Base-by-base conservation (phyloP, 2,113 vertebrate species). In the Jacana jacana region DNA sequence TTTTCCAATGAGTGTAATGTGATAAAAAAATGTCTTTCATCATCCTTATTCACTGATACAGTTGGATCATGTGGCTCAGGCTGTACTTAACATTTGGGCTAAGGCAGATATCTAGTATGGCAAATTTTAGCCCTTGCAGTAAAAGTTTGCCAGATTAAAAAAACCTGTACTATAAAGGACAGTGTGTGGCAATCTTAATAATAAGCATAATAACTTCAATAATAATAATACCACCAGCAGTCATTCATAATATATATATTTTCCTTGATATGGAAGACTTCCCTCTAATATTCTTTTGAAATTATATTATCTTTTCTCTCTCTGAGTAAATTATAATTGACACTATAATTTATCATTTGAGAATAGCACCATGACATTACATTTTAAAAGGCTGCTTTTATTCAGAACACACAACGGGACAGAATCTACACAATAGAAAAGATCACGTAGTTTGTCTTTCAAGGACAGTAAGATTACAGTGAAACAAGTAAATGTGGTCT, bases 241-340 rank as follows among this genome's bases (percentile, higher is more conserved):
- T 89, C 77, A 76, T 61, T 93, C 58, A 30, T 76, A 90, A 80
- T 86, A 42, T 30, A 52, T 71, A 35, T 54, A 17, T 84, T 81
- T 91, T 81, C 10, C 27, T 85, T 93, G 72, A 87, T 93, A 86
- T 69, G 80, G 76, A 86, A 90, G 61, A 75, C 71, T 94, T 92
- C 80, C 52, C 27, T 52, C 15, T 61, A 90, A 96, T 88, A 71
- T 68, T 90, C 2, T 58, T 75, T 65, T 68, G 61, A 81, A 90
- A 86, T 89, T 86, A 19, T 75, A 54, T 92, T 93, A 69, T 91
- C 48, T 71, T 94, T 95, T 85, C 63, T 85, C 44, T 87, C 40
- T 72, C 2, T 61, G 80, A 65, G 57, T 86, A 92, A 91, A 94
- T 92, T 30, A 69, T 61, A 91, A 94, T 40, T 84, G 86, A 73